Base-by-base conservation (phyloP, 2,797 vertebrate genomes). In the Graptemys geographica region DNA sequence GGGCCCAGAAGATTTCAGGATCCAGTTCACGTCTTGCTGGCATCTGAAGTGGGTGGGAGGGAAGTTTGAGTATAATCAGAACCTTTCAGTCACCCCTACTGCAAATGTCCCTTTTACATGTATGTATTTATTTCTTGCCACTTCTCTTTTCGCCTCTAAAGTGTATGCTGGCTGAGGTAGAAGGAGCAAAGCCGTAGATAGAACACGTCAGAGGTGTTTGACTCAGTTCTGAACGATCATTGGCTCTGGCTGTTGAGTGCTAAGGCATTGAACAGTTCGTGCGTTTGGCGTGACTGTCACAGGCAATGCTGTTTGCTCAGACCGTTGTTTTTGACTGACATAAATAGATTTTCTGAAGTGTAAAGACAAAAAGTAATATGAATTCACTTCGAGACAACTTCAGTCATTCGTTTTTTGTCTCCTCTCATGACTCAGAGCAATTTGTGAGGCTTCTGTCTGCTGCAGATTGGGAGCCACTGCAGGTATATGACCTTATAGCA, bases 111-210 rank as follows among this genome's bases (percentile, higher is more conserved):
- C 9, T 82, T 92, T 87, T 47, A 88, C 81, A 57, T 23, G 6
- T 28, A 9, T 37, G 23, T 82, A 47, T 3, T 2, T 72, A 51
- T 95, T 0, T 0, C n/a, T 52, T 89, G 15, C 69, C 27, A 2
- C 11, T 96, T 94, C 80, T 80, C 93, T 92, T 83, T 92, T 88
- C 56, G 57, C 3, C 62, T 21, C 57, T 83, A 55, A 0, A 53
- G 4, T 49, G 37, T 81, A 44, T 83, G 65, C 62, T 80, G 59
- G 56, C 53, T 74, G 62, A 79, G 83, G 90, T 79, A 91, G 74
- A 84, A 92, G 84, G 80, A 95, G 86, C 89, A 91, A 93, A 94
- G 44, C 19, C 28, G 11, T 88, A 88, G 84, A 96, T 90, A 90
- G 87, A 52, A 90, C 5, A 47, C 92, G 62, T 90, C 83, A 52